Evolutionary conservation across 2,113 vertebrate genomes (phyloP).

Genomic region (Aix galericulata): DNA sequence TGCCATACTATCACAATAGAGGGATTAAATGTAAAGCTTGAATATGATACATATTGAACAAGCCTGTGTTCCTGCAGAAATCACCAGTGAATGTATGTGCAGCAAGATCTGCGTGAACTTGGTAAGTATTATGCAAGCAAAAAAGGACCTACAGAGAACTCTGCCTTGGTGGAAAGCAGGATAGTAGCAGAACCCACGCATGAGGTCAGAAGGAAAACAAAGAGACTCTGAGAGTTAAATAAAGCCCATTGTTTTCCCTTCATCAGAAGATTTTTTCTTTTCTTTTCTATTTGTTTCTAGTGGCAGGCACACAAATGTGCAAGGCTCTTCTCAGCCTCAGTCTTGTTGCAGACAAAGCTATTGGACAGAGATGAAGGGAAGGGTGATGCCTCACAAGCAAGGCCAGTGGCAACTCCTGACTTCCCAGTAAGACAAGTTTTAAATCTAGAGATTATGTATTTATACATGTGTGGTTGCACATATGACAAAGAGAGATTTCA

Average conservation of each 20-base stretch:
- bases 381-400: background rate
- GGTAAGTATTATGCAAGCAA: background rate
- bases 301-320: background rate
- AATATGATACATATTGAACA: background rate
- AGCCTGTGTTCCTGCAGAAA: background rate
- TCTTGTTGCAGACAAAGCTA: background rate
- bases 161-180: background rate
- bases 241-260: conserved; percentile 34
- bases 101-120: background rate
- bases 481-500: background rate
- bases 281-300: conserved; percentile 29
- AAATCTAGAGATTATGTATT: background rate
- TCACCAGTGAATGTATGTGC: background rate
- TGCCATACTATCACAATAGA: accelerated
- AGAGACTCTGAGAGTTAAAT: background rate
- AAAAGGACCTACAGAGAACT: background rate
- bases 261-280: background rate
- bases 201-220: conserved; percentile 29
- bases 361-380: conserved; percentile 31
- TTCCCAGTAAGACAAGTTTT: background rate
- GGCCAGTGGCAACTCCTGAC: background rate
- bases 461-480: background rate
- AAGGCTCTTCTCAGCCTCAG: background rate
- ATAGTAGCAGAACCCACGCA: background rate
- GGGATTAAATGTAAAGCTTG: background rate